Evolutionary conservation across 2,888 invertebrate genomes (phyloP).

Genomic region (Cantharis rustica): DNA sequence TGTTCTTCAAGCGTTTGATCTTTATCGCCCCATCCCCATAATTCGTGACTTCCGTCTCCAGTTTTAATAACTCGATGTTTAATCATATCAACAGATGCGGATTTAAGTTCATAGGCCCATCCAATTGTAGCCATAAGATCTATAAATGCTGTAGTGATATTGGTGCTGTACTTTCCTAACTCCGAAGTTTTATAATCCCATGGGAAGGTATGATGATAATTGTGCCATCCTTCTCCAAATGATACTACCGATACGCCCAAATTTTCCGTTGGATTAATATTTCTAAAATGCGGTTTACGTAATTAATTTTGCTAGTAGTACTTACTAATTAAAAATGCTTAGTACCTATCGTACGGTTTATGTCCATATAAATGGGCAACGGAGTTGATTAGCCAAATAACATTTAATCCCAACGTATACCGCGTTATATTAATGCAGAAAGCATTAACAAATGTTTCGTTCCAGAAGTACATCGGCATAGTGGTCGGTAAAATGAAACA

Average conservation of each 20-base stretch:
- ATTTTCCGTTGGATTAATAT: conserved; percentile 80
- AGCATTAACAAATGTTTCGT: conserved; percentile 69
- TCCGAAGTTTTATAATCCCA: conserved; percentile 94
- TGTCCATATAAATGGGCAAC: conserved; percentile 81
- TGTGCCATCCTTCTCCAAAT: conserved; percentile 81
- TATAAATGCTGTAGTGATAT: conserved; percentile 67
- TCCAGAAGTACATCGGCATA: conserved; percentile 78
- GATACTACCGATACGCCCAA: conserved; percentile 72
- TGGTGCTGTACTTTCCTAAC: conserved; percentile 62
- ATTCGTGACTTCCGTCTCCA: conserved; percentile 67
- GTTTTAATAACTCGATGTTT: conserved; percentile 71
- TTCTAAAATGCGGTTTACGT: neutral
- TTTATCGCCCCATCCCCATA: conserved; percentile 46
- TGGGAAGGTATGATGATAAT: conserved; percentile 93
- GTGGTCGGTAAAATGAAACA: conserved; percentile 79
- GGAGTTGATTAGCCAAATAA: conserved; percentile 62
- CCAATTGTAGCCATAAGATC: conserved; percentile 71
- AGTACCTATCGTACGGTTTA: conserved; percentile 73
- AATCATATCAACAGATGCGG: conserved; percentile 70
- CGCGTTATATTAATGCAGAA: conserved; percentile 76
- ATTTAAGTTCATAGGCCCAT: conserved; percentile 78
- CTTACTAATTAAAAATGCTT: conserved; percentile 40
- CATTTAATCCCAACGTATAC: conserved; percentile 53
- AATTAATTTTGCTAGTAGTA: neutral
- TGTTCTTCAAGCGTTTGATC: conserved; percentile 63